Base-by-base conservation (phyloP, 2,888 invertebrate species). In the Cryptus armator region DNA sequence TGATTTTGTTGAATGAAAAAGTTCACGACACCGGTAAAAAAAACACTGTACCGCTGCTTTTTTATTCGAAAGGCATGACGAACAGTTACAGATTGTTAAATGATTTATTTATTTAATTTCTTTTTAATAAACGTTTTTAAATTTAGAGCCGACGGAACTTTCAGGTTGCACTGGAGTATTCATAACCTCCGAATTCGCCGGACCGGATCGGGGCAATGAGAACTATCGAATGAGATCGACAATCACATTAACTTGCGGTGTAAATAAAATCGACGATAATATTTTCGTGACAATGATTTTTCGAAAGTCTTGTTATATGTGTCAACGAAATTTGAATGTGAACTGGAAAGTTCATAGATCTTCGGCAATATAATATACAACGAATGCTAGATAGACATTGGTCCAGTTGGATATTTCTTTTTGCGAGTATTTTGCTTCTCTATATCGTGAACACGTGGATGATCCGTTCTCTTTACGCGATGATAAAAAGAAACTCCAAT, bases 1-100 rank as follows among this genome's bases (percentile, higher is more conserved):
- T 62, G 62, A 62, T n/a, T n/a, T n/a, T n/a, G n/a, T n/a, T 62
- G 32, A 32, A 62, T 62, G 62, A 62, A 32, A 62, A 62, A 32
- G 3, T 62, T 6, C 32, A 14, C 7, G n/a, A 12, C 62, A 62
- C 32, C 6, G 29, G 32, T n/a, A 32, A 14, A 29, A 62, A 62
- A 62, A 12, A 32, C 14, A 32, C 62, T 29, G 24, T 14, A 29
- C 7, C 53, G 7, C 53, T 9, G 9, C 24, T 59, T 1, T 24
- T 12, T 29, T 19, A 59, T 24, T 59, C 24, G 6, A 59, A 10
- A 29, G 12, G 24, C 24, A 29, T 29, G 29, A 59, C 14, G 12
- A 19, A 12, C 1, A 59, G 10, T 59, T 24, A 4, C 12, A 59
- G 24, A 12, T 14, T 0, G 12, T 59, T 37, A 1, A 37, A 37